Base-by-base conservation (phyloP, 2,113 vertebrate species). In the Ia io region DNA sequence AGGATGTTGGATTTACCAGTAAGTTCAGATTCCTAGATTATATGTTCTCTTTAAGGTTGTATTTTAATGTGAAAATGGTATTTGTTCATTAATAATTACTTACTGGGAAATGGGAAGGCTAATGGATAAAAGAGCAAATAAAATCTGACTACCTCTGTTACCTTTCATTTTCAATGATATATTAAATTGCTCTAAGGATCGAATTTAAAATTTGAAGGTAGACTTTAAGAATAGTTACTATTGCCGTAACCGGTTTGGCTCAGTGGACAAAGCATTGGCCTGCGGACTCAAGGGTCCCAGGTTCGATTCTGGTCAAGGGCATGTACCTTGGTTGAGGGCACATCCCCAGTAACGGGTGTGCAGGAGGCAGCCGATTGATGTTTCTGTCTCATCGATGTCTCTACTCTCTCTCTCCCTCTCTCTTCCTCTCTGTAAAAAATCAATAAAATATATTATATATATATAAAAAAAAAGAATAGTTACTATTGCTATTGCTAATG, bases 61-160 rank as follows among this genome's bases (percentile, higher is more conserved):
- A 65, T 93, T 92, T 95, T 91, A 87, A 80, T 82, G 32, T 93
- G 70, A 78, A 87, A 91, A n/a, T 85, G 47, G 8, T 44, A 71
- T 95, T 96, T 91, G 32, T 74, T 95, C 25, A 91, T 79, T 79
- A 83, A 49, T 87, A 91, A 63, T 73, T 90, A 79, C 10, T 88
- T 95, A 5, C 53, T 93, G 32, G 25, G 37, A 1, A 23, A 12
- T 67, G 30, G 20, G 65, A 87, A 76, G 22, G 14, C 8, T 86
- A 22, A 9, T 69, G 71, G 10, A 47, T 87, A 25, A 91, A 89
- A 93, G 18, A 83, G 8, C 30, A 23, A 20, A 40, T 67, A 82
- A 93, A 95, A 12, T 77, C 11, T 44, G 82, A 35, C 30, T 84
- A 40, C 2, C 5, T 49, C 18, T 71, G 9, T 86, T 93, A 32